These are phyloP conservation scores for Serinus canaria DNA, from an alignment of 2,113 vertebrate genomes.

Conservation along the genomic window DNA sequence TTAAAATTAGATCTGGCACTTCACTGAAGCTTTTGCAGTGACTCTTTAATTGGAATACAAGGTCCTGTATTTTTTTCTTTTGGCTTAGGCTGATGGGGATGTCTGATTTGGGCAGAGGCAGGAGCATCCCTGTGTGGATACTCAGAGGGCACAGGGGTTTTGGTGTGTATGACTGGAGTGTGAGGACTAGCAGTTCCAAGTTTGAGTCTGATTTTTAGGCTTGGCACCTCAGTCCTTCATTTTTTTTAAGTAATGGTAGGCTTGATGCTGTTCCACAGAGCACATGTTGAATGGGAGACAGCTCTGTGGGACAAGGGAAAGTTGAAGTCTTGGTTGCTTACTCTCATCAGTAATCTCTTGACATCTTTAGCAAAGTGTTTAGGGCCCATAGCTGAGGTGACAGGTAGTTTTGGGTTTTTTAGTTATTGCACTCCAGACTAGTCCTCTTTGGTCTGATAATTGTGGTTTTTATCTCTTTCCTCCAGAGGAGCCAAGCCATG, in stretches of 20 bases:
- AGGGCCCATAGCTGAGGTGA: background rate
- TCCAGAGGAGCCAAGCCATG: background rate
- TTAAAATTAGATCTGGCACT: background rate
- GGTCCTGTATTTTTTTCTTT: background rate
- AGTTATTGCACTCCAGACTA: background rate
- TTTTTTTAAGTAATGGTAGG: background rate
- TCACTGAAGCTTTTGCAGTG: background rate
- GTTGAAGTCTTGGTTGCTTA: background rate
- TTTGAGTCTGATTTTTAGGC: background rate
- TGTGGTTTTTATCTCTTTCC: background rate
- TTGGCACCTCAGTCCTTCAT: background rate
- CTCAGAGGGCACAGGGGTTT: rapidly evolving
- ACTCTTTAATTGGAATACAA: background rate
- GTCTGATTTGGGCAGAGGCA: background rate
- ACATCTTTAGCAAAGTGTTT: background rate
- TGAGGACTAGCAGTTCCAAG: background rate
- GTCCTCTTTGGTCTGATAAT: background rate
- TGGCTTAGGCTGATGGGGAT: background rate
- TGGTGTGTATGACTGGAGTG: background rate
- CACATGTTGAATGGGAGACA: background rate
- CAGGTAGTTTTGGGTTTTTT: background rate
- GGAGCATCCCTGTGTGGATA: background rate
- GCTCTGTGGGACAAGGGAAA: background rate
- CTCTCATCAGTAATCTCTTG: background rate
- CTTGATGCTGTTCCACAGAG: background rate